Base-by-base conservation (phyloP, 2,888 invertebrate species). In the Lymantria dispar region DNA sequence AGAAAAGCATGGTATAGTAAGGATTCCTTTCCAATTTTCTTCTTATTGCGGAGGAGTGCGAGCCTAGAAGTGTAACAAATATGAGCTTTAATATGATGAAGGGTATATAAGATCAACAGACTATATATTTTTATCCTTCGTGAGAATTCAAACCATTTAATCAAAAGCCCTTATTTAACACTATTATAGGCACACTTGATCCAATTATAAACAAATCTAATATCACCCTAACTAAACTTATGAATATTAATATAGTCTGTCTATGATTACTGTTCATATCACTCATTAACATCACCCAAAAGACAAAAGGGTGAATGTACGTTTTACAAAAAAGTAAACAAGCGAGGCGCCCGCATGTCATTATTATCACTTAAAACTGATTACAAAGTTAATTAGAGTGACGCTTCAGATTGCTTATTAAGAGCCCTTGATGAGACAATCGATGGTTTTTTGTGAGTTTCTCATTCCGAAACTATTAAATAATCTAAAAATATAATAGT, bases 281-380 rank as follows among this genome's bases (percentile, higher is more conserved):
- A 58, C 50, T 54, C 33, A 62, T 53, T 43, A 52, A 41, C 43
- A 68, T 58, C 56, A 60, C 49, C 58, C 55, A 55, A 68, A 71
- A 77, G 72, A 74, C 73, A 76, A 80, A 80, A 74, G 83, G 85
- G 83, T 85, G 78, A 81, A 80, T 47, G 82, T 58, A 72, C 82
- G 72, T 36, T 70, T 68, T 60, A 73, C 78, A 72, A 74, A 82
- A 79, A 77, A 80, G 60, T 70, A 76, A 76, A 76, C 83, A 85
- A 76, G 72, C 74, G 74, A 58, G 61, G 68, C 63, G 64, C 88
- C 88, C 87, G 88, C 87, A 87, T 88, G 86, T 82, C 87, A 85
- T 88, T 87, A 87, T 79, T 81, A 83, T 81, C 87, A 87, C 84
- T 89, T 87, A 86, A 78, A 78, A 81, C 79, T 80, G 83, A 86